Percentiles rank a stretch among this genome's conserved stretches.
Conservation (phyloP, 2,113 vertebrate species). For the Hypocryptadius cinnamomeus region DNA sequence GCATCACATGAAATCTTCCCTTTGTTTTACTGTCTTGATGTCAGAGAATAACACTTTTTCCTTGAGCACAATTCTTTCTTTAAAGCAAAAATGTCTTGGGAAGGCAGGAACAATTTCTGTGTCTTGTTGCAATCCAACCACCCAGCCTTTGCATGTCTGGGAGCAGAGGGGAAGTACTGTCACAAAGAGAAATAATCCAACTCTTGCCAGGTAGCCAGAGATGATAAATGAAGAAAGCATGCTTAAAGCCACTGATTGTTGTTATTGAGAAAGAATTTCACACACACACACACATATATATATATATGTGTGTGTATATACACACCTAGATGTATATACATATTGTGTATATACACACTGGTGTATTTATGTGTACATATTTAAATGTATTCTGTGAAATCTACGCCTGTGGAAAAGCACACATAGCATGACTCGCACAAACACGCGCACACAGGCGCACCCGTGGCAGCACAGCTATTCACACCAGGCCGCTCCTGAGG, state of each 20-base stretch:
- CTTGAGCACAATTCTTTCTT: not conserved
- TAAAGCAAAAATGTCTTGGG: not conserved
- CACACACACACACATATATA: too few relatives aligned
- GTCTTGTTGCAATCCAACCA: not conserved
- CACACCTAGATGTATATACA: not conserved
- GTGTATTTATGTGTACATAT: not conserved
- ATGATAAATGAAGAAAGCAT: not conserved
- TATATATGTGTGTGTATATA: too few relatives aligned
- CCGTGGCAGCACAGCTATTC: fast-evolving
- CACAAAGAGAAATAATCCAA: not conserved
- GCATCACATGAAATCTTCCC: not conserved
- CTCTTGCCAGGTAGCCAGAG: not conserved
- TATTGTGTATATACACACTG: too few relatives aligned
- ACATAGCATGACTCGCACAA: fast-evolving
- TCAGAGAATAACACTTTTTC: not conserved
- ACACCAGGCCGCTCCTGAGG: fast-evolving
- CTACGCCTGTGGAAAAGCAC: fast-evolving
- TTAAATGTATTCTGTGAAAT: not conserved
- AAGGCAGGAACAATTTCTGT: not conserved
- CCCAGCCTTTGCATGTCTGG: not conserved
- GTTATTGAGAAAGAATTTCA: not conserved
- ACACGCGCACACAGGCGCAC: fast-evolving
- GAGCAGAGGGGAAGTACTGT: not conserved
- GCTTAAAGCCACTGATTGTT: not conserved
- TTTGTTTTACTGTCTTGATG: not conserved